Evolutionary conservation across 2,797 vertebrate genomes (phyloP), one percentile per base, ranked within the genome.

Genomic region (Myiothlypis chrysogaster): DNA sequence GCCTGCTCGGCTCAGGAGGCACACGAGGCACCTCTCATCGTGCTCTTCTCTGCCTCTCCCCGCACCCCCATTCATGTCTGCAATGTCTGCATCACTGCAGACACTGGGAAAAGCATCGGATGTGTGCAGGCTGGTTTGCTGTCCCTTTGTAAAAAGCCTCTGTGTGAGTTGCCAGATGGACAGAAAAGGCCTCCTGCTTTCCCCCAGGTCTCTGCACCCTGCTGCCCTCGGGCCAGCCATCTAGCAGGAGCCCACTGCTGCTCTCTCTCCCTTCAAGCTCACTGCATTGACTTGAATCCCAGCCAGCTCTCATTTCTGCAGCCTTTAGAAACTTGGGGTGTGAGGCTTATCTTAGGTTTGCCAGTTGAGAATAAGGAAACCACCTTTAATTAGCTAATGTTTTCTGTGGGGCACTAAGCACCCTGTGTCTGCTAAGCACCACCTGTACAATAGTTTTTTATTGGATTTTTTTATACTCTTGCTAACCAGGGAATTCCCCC

Each of bases 1-100:
- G 57, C 52, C n/a, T 49, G 41, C 75, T 87, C 0, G 0, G 52
- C 44, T 87, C 70, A 68, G 73, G 43, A 87, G 37, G 10, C 12
- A 64, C 2, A 4, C 0, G 0, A 80, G 55, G 43, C 18, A 17
- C 30, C 50, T 69, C 77, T 56, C 25, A 32, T 1, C n/a, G 32
- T 1, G 1, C 35, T 47, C 49, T 55, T 2, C 5, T 76, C 78
- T 71, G 46, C 68, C 78, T 77, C 47, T 57, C 41, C 56, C 71
- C 63, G 12, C 14, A 9, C 30, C 77, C 34, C 27, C 18, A 8
- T 60, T 76, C 71, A 39, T 70, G 28, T 20, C 71, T 89, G 75
- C 55, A 44, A 55, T 60, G 35, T 60, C 68, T 46, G 3, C 0
- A 1, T 72, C 88, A 21, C 64, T 55, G 35, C 16, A 71, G 71